Conservation (phyloP, 1,140 invertebrate genomes). For the Elysia chlorotica region DNA sequence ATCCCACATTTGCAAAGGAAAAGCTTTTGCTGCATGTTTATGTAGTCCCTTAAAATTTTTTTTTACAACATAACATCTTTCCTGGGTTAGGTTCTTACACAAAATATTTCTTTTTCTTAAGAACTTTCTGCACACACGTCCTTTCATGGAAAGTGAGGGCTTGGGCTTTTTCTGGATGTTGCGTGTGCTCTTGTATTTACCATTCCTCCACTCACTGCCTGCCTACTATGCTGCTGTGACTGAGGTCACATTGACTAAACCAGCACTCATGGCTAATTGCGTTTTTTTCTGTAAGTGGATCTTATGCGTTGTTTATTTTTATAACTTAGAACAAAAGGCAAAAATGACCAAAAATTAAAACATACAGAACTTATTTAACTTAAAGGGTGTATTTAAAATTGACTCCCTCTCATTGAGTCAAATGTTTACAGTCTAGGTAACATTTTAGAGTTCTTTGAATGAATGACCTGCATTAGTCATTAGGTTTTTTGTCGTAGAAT, state of each 20-base stretch:
- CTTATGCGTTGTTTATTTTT: too few relatives aligned
- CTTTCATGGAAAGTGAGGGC: constrained; percentile 3
- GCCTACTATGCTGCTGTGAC: constrained; percentile 7
- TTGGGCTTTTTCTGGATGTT: constrained; percentile 20
- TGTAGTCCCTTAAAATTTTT: too few relatives aligned
- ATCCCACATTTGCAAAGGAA: not conserved
- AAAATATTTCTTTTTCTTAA: constrained; percentile 7
- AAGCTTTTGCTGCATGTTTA: not conserved
- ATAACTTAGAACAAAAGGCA: too few relatives aligned
- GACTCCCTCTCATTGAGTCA: too few relatives aligned
- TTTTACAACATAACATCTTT: not conserved
- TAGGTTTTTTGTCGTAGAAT: too few relatives aligned
- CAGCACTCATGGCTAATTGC: constrained; percentile 1
- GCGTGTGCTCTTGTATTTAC: constrained; percentile 11
- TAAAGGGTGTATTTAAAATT: too few relatives aligned
- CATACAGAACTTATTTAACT: too few relatives aligned
- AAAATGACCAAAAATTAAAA: too few relatives aligned
- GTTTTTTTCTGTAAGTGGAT: constrained; percentile 11
- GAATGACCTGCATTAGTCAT: too few relatives aligned
- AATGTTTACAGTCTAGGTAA: too few relatives aligned
- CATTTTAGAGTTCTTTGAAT: too few relatives aligned
- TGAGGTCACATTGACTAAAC: constrained; percentile 9
- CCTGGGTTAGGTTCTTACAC: not conserved
- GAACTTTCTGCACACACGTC: not conserved
- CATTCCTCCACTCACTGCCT: constrained; percentile 16